Conservation (phyloP, 2,113 vertebrate species). For the Python bivittatus region DNA sequence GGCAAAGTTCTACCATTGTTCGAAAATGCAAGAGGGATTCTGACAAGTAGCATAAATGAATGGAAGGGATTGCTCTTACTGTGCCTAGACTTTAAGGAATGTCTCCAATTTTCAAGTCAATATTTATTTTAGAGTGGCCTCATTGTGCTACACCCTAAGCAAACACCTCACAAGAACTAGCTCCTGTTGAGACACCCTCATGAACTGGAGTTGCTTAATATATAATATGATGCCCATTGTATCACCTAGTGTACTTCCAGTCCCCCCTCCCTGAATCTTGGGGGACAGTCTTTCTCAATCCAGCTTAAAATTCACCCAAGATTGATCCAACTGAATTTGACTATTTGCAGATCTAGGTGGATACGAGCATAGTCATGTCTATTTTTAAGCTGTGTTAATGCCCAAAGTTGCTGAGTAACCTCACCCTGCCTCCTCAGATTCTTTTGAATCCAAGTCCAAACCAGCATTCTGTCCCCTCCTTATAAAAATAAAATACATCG, state of each 20-base stretch:
- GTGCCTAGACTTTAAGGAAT: conserved; percentile 9
- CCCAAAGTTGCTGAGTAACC: neutral
- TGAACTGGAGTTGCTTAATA: neutral
- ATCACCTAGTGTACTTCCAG: neutral
- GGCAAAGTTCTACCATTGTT: neutral
- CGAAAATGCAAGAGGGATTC: neutral
- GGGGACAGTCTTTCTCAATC: neutral
- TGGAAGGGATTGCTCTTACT: neutral
- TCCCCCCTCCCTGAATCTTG: neutral
- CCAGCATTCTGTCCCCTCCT: neutral
- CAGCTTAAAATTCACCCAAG: neutral
- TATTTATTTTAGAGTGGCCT: conserved; percentile 28
- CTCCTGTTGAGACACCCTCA: neutral
- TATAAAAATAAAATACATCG: neutral
- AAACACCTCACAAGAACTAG: neutral
- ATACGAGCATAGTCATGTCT: neutral
- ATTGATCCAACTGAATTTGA: neutral
- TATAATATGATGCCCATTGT: neutral
- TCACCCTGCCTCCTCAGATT: neutral
- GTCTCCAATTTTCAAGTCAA: conserved; percentile 17
- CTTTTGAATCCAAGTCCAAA: neutral
- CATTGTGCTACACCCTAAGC: conserved; percentile 8
- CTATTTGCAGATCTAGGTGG: neutral
- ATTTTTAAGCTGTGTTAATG: neutral
- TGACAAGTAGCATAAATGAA: neutral